Evolutionary conservation across 2,113 vertebrate species (phyloP), one percentile per base, ranked within the genome.

Genomic region (Oplegnathus fasciatus): DNA sequence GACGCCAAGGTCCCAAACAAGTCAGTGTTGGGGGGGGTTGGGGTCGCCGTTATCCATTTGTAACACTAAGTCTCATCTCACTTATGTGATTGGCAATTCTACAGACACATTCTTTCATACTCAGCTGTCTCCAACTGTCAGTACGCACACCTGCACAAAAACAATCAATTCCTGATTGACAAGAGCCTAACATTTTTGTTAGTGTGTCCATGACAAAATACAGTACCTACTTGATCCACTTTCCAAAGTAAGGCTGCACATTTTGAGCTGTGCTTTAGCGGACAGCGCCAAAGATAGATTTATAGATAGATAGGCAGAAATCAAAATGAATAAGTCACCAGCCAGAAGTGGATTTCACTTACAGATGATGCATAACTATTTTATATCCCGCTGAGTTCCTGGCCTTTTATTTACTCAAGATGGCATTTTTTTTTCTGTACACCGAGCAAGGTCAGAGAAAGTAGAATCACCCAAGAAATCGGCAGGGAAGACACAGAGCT

Each of bases 321-420:
- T 86, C 82, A 67, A 81, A 93, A 94, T 94, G 89, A 96, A 95
- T 95, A 94, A 95, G 92, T 94, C 79, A 92, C 87, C 72, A 78
- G 67, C 76, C 83, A 66, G 85, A 92, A 94, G 90, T 93, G 90
- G 89, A 91, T 93, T 94, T 92, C 85, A 88, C 91, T 94, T 82
- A 88, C 71, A 91, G 91, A 90, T 88, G 89, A 94, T 85, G 69
- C 93, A 96, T 95, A 70, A 95, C 90, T 96, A 93, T 95, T 96
- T 96, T 42, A 95, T 94, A 93, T 82, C 78, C 84, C 65, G 42
- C 65, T 62, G 80, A 80, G 85, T 84, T 92, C 54, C 68, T 64
- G 60, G 57, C 85, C 87, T 92, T 94, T 94, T 92, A 92, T 94
- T 93, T 93, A 93, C 88, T 90, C 85, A 84, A 80, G 90, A 90